Evolutionary conservation across 2,888 invertebrate genomes (phyloP), one percentile per base, ranked within the genome.

Genomic region (Rhingia campestris): DNA sequence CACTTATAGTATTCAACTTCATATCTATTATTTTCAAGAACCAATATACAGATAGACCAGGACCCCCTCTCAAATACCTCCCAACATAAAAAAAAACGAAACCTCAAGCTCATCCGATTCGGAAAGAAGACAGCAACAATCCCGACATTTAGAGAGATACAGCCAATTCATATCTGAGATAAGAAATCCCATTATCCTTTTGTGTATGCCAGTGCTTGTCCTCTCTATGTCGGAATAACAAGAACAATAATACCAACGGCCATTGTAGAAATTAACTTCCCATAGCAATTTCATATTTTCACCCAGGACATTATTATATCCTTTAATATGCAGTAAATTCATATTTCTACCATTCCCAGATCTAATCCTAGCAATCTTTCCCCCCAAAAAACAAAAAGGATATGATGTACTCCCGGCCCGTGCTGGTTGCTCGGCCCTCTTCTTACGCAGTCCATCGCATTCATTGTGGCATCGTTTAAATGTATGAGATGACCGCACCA

Each of bases 261-360:
- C 84, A 84, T 84, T 49, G 49, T 84, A 79, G 80, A 84, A 84
- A 84, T 84, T 84, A 84, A 84, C 84, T 84, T 84, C 80, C 80
- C 79, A 84, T 84, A 80, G 84, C 84, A 84, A 84, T 84, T 84
- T 84, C 84, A 84, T 84, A 84, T 84, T 84, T 84, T 84, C 84
- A 84, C 74, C 80, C 84, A 80, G 84, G 84, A 84, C 84, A 84
- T 84, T 84, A 84, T 84, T 84, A 84, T 84, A 84, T 84, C 84
- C 84, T 84, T 84, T 84, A 84, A 84, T 84, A 84, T 84, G 84
- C 84, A 84, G 84, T 84, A 84, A 84, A 84, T 84, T 84, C 84
- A 84, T 84, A 84, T 84, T 80, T 84, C 84, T 84, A 66, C 80
- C 84, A 84, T 84, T 84, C 63, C 64, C 75, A 84, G 79, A 84